These are phyloP conservation scores for Eublepharis macularius DNA, from an alignment of 2,113 vertebrate species.

Conservation along the genomic window DNA sequence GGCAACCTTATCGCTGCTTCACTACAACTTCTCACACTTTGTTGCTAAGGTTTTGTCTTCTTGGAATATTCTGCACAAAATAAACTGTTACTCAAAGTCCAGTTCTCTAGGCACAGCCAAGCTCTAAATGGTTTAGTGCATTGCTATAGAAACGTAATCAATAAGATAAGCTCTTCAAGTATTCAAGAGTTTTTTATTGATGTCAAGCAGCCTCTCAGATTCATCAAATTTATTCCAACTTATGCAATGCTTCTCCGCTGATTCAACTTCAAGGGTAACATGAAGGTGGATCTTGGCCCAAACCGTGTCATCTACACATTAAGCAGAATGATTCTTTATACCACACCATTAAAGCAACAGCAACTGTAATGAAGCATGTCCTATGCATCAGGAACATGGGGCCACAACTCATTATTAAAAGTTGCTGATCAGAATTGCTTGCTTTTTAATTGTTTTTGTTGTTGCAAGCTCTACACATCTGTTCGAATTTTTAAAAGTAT, in stretches of 20 bases:
- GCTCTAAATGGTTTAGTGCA: not conserved
- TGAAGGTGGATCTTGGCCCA: not conserved
- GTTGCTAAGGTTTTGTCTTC: not conserved
- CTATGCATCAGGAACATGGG: not conserved
- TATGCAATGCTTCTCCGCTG: not conserved
- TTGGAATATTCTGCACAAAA: not conserved
- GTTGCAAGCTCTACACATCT: not conserved
- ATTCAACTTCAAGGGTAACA: constrained; percentile 9
- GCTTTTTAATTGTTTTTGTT: not conserved
- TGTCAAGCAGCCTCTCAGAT: constrained; percentile 1
- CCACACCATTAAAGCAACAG: not conserved
- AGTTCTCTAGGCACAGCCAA: not conserved
- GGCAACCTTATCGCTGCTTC: no score
- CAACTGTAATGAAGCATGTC: not conserved
- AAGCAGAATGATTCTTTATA: not conserved
- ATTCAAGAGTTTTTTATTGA: not conserved
- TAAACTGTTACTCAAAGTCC: not conserved
- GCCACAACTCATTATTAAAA: not conserved
- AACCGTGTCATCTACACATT: not conserved
- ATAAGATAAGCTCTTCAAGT: not conserved
- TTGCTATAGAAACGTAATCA: constrained; percentile 1
- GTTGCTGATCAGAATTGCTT: not conserved
- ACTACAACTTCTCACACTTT: not conserved
- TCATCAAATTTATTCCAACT: not conserved
- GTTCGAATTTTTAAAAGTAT: not conserved